Base-by-base conservation (phyloP, 2,888 invertebrate genomes). In the Xylota segnis region DNA sequence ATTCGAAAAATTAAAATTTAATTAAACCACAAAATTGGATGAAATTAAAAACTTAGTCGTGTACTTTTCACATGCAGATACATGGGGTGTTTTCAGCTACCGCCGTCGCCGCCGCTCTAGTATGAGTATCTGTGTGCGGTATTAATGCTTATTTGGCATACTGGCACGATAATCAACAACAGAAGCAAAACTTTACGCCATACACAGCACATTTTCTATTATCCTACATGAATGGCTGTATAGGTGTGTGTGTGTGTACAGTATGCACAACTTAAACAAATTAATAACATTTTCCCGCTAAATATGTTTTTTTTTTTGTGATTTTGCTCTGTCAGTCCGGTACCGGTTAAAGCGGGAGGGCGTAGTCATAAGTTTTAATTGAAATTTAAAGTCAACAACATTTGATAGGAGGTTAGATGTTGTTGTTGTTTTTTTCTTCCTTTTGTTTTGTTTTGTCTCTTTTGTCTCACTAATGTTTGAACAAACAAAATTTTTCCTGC, bases 11-110 rank as follows among this genome's bases (percentile, higher is more conserved):
- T 65, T 71, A 72, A 78, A 78, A 63, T 78, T 71, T 78, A 71
- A 71, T 78, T 78, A 78, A 78, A 78, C 78, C 78, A 40, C 78
- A 71, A 58, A 78, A 71, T 65, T 78, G 78, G 56, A 78, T 71
- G 47, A 71, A 71, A 71, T 29, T 71, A 71, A 78, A 78, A 72
- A 78, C 71, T 78, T 71, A 16, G 71, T 58, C 47, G 56, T 71
- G 14, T 77, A 63, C 45, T 58, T n/a, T 32, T 23, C 40, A 40
- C 47, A 58, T 10, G 9, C 43, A 61, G 58, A 47, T 70, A 70
- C 32, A 40, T 40, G 37, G 40, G 40, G 40, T 34, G 50, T 47
- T 37, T 9, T 6, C 34, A 5, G 32, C 32, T 4, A 4, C 18
- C 54, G 23, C 23, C 1, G 3, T 23, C 23, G 23, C n/a, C n/a